Evolutionary conservation across 2,113 vertebrate species (phyloP), one percentile per base, ranked within the genome.

Genomic region (Chelonoidis abingdonii): DNA sequence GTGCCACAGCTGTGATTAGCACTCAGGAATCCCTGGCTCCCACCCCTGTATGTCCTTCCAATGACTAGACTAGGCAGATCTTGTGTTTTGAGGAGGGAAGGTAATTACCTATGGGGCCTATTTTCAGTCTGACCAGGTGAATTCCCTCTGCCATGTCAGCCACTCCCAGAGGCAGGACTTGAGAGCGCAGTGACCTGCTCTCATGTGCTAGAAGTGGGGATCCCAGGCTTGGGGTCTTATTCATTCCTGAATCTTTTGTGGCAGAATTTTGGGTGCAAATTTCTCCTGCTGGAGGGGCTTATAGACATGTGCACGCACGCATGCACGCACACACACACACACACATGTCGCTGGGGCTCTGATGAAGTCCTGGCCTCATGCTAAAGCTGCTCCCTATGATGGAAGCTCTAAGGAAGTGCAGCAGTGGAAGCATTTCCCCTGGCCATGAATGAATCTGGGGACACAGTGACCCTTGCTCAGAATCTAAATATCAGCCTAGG

Each of bases 291-390:
- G 72, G 8, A 69, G 62, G 62, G 35, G 31, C 31, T 35, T 31
- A 16, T 31, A 41, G 13, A 50, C 13, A 1, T 14, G 4, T 3
- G 4, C 13, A 4, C 1, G 3, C 49, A 14, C 49, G 4, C 13
- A 4, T 1, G 3, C 49, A 14, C 49, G 13, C 49, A 50, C 49
- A 50, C 50, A 14, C 50, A 16, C 50, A 52, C 50, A 17, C 50
- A 16, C 50, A 52, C 50, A 5, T 6, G 44, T 44, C 44, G 6
- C 35, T 11, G 19, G 22, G 62, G 57, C 29, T 91, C 25, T n/a
- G 17, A n/a, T 0, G 2, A 21, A 4, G 57, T 21, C 47, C n/a
- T 76, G 65, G 4, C 1, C 2, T 53, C 65, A 25, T 3, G 5
- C 10, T 22, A 52, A 27, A 24, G n/a, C 38, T 21, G 17, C n/a